A percentile compares a stretch with the other conserved stretches of the same genome.
Evolutionary conservation across 2,888 invertebrate genomes (phyloP).

Genomic region (Patella ulyssiponensis): DNA sequence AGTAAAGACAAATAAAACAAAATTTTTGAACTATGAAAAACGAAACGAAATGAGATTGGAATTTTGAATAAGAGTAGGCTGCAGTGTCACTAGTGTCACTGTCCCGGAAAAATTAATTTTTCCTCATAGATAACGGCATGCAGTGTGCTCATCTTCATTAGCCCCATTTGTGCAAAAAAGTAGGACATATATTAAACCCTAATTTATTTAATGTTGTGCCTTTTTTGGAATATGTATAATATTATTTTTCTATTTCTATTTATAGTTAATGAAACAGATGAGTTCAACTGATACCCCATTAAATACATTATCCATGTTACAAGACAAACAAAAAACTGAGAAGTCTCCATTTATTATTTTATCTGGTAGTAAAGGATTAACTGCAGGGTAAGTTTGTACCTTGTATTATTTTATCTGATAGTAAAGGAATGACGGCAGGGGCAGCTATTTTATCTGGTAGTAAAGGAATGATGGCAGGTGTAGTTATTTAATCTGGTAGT

Average conservation of each 20-base stretch:
- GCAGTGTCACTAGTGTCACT: no score
- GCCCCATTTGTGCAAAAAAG: no score
- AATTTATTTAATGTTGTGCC: no score
- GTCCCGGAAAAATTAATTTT: no score
- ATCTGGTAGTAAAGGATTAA: constrained; percentile 78
- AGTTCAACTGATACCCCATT: constrained; percentile 97
- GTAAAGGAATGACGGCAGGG: constrained; percentile 57
- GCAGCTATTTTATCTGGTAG: constrained; percentile 90
- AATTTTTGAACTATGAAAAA: no score
- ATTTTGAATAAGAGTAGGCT: no score
- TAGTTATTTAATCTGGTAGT: constrained; percentile 78
- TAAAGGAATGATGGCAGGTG: constrained; percentile 53
- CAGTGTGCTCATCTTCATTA: no score
- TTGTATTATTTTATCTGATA: constrained; percentile 74
- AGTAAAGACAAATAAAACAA: no score
- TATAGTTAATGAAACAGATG: constrained; percentile 94
- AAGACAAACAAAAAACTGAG: constrained; percentile 95
- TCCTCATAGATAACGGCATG: no score
- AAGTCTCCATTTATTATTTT: constrained; percentile 93
- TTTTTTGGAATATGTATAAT: no score
- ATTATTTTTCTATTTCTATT: constrained; percentile 21
- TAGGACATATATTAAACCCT: no score
- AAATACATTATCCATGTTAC: constrained; percentile 92
- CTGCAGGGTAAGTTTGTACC: constrained; percentile 29
- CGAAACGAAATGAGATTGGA: no score